phyloP scores from a whole-genome alignment of 2,888 invertebrate species.

The Schizaphis graminum region DNA sequence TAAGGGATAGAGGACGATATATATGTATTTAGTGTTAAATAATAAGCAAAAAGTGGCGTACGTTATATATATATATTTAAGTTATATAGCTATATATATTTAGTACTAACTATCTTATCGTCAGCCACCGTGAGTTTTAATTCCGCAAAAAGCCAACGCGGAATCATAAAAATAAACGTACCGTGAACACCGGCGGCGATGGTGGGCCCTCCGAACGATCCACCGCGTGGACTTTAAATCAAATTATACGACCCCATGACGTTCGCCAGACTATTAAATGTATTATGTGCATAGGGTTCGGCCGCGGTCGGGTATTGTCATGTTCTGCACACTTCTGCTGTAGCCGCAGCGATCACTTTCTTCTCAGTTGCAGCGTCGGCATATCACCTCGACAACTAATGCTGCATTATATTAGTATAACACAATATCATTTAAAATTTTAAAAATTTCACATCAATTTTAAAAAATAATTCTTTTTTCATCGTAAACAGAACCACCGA shows the following conservation, averaged over 20 bases:
- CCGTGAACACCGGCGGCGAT: constrained; percentile 5
- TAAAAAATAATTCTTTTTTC: background rate
- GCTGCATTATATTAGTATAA: background rate
- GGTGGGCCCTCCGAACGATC: background rate
- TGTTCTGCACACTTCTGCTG: background rate
- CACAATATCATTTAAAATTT: background rate
- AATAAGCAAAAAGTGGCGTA: background rate
- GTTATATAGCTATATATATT: background rate
- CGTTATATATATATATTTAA: background rate
- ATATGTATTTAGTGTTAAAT: background rate
- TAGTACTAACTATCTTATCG: background rate
- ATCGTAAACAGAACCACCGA: background rate
- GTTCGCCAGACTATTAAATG: constrained; percentile 27
- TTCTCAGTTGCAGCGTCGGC: background rate
- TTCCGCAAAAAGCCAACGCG: constrained; percentile 56
- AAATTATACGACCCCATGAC: constrained; percentile 34
- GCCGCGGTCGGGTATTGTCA: background rate
- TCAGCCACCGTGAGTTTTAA: constrained; percentile 14
- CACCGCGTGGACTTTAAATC: constrained; percentile 21
- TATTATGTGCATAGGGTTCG: background rate
- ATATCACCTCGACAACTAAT: background rate
- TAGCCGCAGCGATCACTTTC: background rate
- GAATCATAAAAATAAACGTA: constrained; percentile 53
- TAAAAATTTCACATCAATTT: background rate
- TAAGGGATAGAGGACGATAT: background rate